phyloP scores from a whole-genome alignment of 2,888 invertebrate species.

The Isotomurus palustris region DNA sequence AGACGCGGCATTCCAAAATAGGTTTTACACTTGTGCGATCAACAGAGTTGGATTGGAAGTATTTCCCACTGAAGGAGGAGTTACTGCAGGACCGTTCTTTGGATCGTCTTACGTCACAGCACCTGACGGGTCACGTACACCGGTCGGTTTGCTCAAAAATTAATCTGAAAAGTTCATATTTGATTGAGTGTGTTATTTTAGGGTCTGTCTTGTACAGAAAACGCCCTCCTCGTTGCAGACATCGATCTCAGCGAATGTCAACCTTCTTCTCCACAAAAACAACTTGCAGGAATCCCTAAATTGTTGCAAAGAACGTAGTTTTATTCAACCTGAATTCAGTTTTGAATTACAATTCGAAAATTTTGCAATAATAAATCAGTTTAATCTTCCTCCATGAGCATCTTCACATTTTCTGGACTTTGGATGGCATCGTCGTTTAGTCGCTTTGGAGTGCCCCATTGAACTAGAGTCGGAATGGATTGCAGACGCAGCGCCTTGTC shows the following conservation, averaged over 20 bases:
- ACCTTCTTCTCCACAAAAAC: no score
- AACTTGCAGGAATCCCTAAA: no score
- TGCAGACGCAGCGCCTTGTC: constrained; percentile 66
- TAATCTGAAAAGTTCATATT: no score
- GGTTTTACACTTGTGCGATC: constrained; percentile 55
- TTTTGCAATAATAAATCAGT: no score
- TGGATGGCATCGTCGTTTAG: constrained; percentile 73
- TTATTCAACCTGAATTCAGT: no score
- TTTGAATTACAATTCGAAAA: no score
- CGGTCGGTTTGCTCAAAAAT: no score
- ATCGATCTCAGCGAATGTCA: constrained; percentile 11
- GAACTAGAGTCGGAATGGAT: constrained; percentile 74
- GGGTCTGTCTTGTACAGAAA: constrained; percentile 6
- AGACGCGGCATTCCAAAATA: constrained; percentile 57
- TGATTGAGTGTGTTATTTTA: not conserved
- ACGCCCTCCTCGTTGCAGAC: constrained; percentile 11
- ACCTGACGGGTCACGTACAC: constrained; percentile 20
- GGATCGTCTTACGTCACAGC: constrained; percentile 18
- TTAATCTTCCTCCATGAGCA: constrained; percentile 66
- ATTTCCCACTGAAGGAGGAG: not conserved
- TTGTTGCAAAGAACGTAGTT: no score
- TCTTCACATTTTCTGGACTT: constrained; percentile 67
- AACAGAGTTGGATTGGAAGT: constrained; percentile 56
- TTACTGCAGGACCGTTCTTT: constrained; percentile 14
- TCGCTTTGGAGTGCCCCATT: constrained; percentile 72